These are phyloP conservation scores for Ciconia maguari DNA, from an alignment of 2,113 vertebrate genomes.

Conservation along the genomic window DNA sequence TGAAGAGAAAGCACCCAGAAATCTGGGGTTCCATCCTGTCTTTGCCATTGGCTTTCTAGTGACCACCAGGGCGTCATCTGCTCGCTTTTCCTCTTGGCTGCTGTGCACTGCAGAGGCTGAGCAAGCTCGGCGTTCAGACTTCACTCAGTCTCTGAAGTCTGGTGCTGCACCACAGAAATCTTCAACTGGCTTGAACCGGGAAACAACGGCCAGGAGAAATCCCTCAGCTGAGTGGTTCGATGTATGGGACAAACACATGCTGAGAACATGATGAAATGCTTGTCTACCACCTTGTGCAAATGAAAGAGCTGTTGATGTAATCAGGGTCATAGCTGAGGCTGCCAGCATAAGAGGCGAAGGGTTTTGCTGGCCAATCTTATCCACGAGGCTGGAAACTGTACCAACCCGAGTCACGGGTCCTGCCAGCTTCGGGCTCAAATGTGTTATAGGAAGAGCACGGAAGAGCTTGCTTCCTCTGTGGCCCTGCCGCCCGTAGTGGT, in stretches of 20 bases:
- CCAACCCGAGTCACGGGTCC: neutral
- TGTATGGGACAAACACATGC: neutral
- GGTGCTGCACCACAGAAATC: neutral
- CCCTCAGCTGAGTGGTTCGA: accelerated
- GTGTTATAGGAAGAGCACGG: neutral
- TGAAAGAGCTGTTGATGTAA: neutral
- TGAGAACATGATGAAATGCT: neutral
- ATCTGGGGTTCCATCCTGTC: neutral
- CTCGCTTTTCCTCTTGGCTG: neutral
- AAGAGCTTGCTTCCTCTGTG: neutral
- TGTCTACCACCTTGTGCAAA: neutral
- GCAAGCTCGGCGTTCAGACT: neutral
- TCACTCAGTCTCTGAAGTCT: neutral
- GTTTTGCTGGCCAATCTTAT: neutral
- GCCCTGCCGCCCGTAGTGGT: neutral
- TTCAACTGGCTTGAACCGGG: neutral
- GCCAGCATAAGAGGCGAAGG: neutral
- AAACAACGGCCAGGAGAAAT: neutral
- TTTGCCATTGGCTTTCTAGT: neutral
- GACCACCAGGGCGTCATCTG: neutral
- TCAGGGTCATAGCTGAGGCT: neutral
- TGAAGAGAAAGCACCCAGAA: neutral
- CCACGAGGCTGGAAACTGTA: neutral
- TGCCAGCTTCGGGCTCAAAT: neutral
- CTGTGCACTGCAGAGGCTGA: neutral